phyloP scores from a whole-genome alignment of 2,113 vertebrate species.

The Lynx canadensis region DNA sequence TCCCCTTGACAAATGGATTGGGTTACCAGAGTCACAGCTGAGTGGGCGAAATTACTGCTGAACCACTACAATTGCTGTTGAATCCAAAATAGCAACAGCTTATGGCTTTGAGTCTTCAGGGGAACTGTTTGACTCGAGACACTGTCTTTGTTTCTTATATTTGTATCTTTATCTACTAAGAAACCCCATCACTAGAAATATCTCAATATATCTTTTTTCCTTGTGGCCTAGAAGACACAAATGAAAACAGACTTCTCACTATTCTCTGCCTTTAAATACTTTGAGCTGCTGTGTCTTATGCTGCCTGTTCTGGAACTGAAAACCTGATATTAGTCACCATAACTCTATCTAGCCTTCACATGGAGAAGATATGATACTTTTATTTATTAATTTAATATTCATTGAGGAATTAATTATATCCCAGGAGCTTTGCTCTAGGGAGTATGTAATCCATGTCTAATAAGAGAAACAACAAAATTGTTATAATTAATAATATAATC shows the following conservation, averaged over 20 bases:
- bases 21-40: background rate
- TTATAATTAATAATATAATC: background rate
- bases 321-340: background rate
- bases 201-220: background rate
- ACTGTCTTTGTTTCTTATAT: background rate
- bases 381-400: background rate
- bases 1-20: slow-evolving; percentile 3
- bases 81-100: background rate
- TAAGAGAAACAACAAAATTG: background rate
- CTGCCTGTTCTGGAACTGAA: background rate
- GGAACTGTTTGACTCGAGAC: background rate
- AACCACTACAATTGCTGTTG: background rate
- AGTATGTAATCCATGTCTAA: background rate
- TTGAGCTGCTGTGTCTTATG: background rate
- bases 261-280: background rate
- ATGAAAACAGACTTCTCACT: background rate
- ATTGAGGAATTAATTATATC: background rate
- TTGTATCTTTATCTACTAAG: slow-evolving; percentile 14
- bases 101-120: background rate
- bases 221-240: background rate
- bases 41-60: slow-evolving; percentile 50
- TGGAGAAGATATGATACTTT: background rate
- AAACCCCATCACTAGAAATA: background rate
- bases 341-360: background rate
- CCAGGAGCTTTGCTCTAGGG: background rate